A percentile compares a stretch with the other conserved stretches of the same genome.
Conservation (phyloP, 2,113 vertebrate genomes). For the Neofelis nebulosa region DNA sequence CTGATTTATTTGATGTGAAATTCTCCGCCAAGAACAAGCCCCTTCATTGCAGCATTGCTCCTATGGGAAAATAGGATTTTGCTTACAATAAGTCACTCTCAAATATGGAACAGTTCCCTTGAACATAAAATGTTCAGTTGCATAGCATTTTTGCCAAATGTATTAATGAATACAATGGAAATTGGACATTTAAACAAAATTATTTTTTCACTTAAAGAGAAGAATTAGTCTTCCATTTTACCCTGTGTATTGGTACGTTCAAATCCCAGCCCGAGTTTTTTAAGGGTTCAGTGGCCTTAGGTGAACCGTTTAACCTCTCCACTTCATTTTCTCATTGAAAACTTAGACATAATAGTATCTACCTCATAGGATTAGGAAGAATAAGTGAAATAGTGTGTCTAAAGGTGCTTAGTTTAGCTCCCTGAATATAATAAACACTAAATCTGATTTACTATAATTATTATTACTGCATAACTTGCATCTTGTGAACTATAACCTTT, state of each 20-base stretch:
- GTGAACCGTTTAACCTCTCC: background rate
- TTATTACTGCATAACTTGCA: background rate
- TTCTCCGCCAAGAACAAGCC: slow-evolving; percentile 12
- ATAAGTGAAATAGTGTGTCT: background rate
- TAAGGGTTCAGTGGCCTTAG: background rate
- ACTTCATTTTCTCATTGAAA: background rate
- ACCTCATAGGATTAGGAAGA: background rate
- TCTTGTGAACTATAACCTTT: background rate
- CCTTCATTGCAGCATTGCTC: background rate
- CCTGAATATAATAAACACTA: background rate
- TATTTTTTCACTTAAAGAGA: background rate
- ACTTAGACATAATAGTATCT: background rate
- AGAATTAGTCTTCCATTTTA: background rate
- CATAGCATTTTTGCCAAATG: background rate
- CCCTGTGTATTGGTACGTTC: background rate
- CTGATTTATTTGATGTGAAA: slow-evolving; percentile 37
- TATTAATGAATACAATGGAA: background rate
- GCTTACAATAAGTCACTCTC: background rate
- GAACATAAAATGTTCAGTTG: background rate
- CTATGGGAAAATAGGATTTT: background rate
- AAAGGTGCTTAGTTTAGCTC: background rate
- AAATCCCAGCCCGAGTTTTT: background rate
- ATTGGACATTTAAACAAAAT: background rate
- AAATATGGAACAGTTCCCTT: background rate
- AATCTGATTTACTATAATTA: background rate